Base-by-base conservation (phyloP, 2,797 vertebrate genomes). In the Gobionotothen gibberifrons region DNA sequence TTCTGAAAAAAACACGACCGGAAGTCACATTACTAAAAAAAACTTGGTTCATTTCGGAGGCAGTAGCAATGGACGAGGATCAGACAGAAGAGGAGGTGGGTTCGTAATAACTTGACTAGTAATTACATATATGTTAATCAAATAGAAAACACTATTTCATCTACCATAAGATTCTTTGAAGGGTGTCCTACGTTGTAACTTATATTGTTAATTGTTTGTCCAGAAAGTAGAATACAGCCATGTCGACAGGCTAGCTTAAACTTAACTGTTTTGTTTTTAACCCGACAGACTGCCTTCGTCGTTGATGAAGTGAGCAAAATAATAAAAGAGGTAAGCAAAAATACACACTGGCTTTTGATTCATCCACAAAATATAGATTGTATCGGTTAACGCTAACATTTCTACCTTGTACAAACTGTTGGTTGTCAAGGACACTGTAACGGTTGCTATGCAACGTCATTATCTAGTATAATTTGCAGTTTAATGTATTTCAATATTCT, bases 281-380 rank as follows among this genome's bases (percentile, higher is more conserved):
- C 61, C 78, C 53, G 77, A 22, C 88, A 99, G 98, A 94, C 94
- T 40, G 74, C 92, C 12, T 98, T 99, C 87, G 90, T 95, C 44
- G 95, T 97, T 21, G 97, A 98, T 70, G 97, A 98, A 92, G 96
- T 98, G 72, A 97, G 93, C 90, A 90, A 93, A 89, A 96, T 99
- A 66, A 95, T 99, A 32, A 97, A 96, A 91, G 96, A 98, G 96
- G 98, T 99, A 93, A 93, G 79, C 0, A 43, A 53, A 47, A 57
- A 3, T 3, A 15, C 2, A 17, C 0, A 0, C 3, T 5, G 0
- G 1, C 1, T 49, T 36, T 11, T 3, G 0, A 3, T 47, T 44
- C 22, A 17, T 3, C 6, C 14, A 3, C 2, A 47, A 15, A 21
- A 10, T 26, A 40, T 14, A 10, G 1, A 21, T 19, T 46, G 54